Evolutionary conservation across 30 jellyfish, hydroid and myxozoan genomes (phyloP).

Genomic region (Aurelia aurita complex sp. Pacific): DNA sequence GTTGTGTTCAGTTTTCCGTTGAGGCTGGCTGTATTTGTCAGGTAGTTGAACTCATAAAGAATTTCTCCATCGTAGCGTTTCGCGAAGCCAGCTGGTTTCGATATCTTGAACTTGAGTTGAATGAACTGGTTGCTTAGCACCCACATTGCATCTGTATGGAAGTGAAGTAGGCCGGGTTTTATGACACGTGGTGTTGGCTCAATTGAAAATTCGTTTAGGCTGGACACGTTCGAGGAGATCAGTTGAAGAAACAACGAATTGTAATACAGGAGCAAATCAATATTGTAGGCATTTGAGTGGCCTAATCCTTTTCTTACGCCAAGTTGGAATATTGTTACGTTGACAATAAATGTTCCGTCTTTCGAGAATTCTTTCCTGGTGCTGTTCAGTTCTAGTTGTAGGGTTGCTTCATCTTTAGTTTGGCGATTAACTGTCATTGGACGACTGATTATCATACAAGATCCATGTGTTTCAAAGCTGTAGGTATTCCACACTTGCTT

Average conservation of each 20-base stretch:
- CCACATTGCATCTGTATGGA: constrained; percentile 19
- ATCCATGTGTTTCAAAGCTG: no score
- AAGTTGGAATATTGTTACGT: no score
- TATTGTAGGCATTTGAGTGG: constrained; percentile 43
- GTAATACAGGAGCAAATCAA: constrained; percentile 27
- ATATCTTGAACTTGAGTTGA: constrained; percentile 7
- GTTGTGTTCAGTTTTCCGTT: not conserved
- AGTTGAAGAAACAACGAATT: constrained; percentile 23
- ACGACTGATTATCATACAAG: no score
- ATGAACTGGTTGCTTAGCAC: constrained; percentile 4
- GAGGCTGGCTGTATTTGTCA: constrained; percentile 3
- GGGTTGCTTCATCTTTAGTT: not conserved
- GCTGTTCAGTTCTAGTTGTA: no score
- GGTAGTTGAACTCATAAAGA: constrained; percentile 6
- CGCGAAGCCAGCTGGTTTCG: not conserved
- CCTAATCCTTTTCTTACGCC: no score
- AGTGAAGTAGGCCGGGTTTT: not conserved
- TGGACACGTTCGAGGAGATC: constrained; percentile 1
- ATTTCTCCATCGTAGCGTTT: constrained; percentile 9
- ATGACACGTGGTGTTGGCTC: not conserved
- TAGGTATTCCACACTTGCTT: no score
- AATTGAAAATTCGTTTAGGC: not conserved
- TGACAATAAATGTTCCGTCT: no score
- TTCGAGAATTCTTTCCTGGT: no score
- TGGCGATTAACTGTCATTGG: not conserved